phyloP scores from a whole-genome alignment of 2,797 vertebrate species.

The Pipistrellus kuhlii region DNA sequence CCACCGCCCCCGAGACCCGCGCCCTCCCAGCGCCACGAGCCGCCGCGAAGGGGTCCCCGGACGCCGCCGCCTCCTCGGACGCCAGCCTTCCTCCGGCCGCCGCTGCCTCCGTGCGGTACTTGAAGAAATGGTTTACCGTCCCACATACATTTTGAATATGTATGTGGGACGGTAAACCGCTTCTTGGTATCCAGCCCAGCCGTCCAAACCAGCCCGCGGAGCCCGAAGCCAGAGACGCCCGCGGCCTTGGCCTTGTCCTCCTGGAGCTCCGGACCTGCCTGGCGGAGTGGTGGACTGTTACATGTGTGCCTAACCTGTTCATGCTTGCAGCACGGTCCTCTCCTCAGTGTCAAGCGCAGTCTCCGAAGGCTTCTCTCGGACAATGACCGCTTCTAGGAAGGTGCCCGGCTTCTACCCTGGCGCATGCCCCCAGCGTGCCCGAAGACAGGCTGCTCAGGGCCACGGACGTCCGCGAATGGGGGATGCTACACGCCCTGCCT shows the following conservation, averaged over 20 bases:
- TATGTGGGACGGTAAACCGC: slow-evolving; percentile 83
- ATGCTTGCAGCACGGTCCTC: background rate
- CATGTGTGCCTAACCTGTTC: background rate
- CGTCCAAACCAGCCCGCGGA: slow-evolving; percentile 39
- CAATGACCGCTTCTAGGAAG: background rate
- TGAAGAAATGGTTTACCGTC: slow-evolving; percentile 84
- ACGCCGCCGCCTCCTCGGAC: background rate
- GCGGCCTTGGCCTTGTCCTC: background rate
- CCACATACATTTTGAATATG: slow-evolving; percentile 83
- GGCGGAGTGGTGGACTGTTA: background rate
- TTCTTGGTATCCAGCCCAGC: slow-evolving; percentile 84
- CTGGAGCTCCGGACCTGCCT: background rate
- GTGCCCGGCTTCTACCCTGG: background rate
- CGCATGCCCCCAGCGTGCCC: fast-evolving
- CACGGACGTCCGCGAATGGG: fast-evolving
- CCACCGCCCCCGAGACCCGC: background rate
- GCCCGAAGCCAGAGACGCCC: slow-evolving; percentile 9
- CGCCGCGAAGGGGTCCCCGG: slow-evolving; percentile 12
- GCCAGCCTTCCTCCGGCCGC: background rate
- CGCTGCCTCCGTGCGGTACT: slow-evolving; percentile 73
- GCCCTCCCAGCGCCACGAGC: background rate
- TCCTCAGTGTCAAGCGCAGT: background rate
- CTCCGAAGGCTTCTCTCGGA: background rate
- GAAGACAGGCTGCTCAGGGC: background rate
- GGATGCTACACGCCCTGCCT: background rate